phyloP scores from a whole-genome alignment of 2,797 vertebrate species.

The Pangasius krempfi region DNA sequence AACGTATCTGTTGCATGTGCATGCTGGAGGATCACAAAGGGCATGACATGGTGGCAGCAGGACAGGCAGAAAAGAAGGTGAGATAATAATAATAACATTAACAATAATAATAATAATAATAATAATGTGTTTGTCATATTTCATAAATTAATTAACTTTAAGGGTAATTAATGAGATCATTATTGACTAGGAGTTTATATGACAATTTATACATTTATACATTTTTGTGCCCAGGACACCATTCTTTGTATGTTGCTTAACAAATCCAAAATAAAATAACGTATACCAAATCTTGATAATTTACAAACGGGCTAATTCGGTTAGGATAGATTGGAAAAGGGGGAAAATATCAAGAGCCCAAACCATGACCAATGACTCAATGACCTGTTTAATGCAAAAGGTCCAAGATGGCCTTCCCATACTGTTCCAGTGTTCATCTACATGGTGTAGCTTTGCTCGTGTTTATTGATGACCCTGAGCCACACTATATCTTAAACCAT shows the following conservation, averaged over 20 bases:
- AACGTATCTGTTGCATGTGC: constrained; percentile 42
- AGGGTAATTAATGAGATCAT: neutral
- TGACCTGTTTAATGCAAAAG: neutral
- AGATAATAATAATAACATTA: neutral
- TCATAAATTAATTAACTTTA: neutral
- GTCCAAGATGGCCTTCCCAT: neutral
- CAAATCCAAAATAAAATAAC: no score
- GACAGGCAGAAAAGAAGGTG: constrained; percentile 35
- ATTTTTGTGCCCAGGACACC: no score
- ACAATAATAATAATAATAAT: neutral
- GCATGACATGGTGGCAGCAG: constrained; percentile 27
- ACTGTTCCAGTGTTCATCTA: neutral
- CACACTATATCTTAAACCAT: neutral
- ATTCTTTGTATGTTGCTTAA: no score
- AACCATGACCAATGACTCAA: neutral
- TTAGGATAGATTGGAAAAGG: neutral
- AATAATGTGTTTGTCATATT: neutral
- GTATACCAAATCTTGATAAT: neutral
- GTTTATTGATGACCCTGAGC: neutral
- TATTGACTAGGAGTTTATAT: no score
- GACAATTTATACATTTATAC: no score
- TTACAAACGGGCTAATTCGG: neutral
- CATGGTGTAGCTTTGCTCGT: neutral
- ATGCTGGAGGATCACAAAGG: constrained; percentile 45
- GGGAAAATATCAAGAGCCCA: neutral